phyloP scores from a whole-genome alignment of 1,140 invertebrate genomes.

The Scaptomyza pallida region DNA sequence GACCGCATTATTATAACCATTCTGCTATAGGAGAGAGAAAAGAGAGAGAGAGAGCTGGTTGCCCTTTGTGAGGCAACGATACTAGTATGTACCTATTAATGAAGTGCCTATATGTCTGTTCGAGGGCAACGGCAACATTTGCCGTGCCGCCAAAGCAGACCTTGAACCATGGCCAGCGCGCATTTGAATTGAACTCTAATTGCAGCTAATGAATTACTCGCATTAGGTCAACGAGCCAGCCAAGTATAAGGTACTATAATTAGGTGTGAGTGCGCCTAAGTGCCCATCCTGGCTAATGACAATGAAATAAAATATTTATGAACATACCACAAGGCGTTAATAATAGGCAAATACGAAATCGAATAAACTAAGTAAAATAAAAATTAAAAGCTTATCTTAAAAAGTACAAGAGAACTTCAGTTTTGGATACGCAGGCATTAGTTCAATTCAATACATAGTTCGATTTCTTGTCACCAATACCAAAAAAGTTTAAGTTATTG shows the following conservation, averaged over 20 bases:
- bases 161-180: conserved; percentile 50
- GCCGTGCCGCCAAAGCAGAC: conserved; percentile 29
- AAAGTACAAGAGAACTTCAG: too few species aligned
- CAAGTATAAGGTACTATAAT: conserved; percentile 6
- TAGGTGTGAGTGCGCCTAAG: conserved; percentile 18
- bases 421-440: too few species aligned
- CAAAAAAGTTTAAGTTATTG: too few species aligned
- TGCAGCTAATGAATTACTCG: conserved; percentile 71
- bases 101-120: conserved; percentile 61
- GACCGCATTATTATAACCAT: conserved; percentile 69
- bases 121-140: conserved; percentile 14
- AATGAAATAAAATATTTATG: conserved; percentile 64
- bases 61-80: conserved; percentile 3
- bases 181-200: conserved; percentile 72
- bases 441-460: too few species aligned
- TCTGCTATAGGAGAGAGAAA: background rate
- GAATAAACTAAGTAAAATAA: too few species aligned
- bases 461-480: too few species aligned
- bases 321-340: background rate
- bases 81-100: conserved; percentile 52
- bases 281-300: conserved; percentile 50
- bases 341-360: too few species aligned
- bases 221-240: conserved; percentile 66
- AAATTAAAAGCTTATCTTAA: background rate
- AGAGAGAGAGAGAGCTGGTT: too few species aligned